Base-by-base conservation (phyloP, 2,888 invertebrate genomes). In the Heterodera filipjevi region DNA sequence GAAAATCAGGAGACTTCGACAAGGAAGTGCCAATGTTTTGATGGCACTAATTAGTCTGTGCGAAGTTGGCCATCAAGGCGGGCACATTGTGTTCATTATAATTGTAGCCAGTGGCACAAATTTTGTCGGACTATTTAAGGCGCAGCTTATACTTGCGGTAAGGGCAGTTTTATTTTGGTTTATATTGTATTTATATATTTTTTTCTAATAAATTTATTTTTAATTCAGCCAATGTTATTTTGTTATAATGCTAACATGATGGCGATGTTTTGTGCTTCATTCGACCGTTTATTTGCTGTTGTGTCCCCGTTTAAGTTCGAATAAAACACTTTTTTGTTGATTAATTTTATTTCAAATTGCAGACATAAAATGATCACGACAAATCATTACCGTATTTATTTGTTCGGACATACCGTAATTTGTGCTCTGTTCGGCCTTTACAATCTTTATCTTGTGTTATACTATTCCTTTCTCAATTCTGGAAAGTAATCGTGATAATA, bases 251-350 rank as follows among this genome's bases (percentile, higher is more conserved):
- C 75, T 27, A 66, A 39, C 30, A 75, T 59, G 75, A 14, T 66
- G 64, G 64, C 66, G 33, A 46, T 75, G 53, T 32, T 75, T 10
- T 39, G 64, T 10, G 75, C 75, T 6, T 44, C 53, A 8, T 2
- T n/a, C 44, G 75, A 75, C 14, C 64, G 75, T n/a, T 53, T 75
- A 49, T 75, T 75, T 75, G 75, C 75, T 30, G 53, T 75, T 30
- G 30, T 53, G 14, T 27, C 39, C 33, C 75, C 64, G 6, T 32
- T 19, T 0, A 53, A 53, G 53, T 53, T 6, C 16, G 53, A 14
- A 14, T 1, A 53, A 53, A 53, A 53, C 19, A n/a, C n/a, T 72
- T 33, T 72, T 49, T 32, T 71, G 14, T 14, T 10, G 12, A n/a
- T 12, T 46, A 10, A 2, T n/a, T 46, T 10, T 22, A 6, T 46